Percentiles rank a stretch among this genome's conserved stretches.
phyloP scores from a whole-genome alignment of 2,888 invertebrate genomes.

The Euplagia quadripunctaria region DNA sequence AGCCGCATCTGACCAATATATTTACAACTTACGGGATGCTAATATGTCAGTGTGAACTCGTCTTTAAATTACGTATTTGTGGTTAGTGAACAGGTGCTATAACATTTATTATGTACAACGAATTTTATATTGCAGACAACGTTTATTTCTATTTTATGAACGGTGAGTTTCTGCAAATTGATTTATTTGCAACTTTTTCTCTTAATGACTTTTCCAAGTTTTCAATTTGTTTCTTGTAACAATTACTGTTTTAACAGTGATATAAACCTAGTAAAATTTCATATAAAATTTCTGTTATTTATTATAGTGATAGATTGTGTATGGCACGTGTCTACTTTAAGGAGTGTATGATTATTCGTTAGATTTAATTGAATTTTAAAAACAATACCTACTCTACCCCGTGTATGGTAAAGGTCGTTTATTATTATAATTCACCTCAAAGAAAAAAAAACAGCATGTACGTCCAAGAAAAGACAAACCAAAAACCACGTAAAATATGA shows the following conservation, averaged over 20 bases:
- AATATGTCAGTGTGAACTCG: slow-evolving; percentile 48
- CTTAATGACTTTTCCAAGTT: neutral
- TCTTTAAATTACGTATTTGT: slow-evolving; percentile 51
- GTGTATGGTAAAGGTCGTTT: too few species aligned
- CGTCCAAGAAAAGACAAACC: too few species aligned
- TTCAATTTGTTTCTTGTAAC: neutral
- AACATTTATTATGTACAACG: slow-evolving; percentile 43
- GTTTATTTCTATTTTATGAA: slow-evolving; percentile 25
- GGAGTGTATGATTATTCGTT: too few species aligned
- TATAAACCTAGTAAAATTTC: neutral
- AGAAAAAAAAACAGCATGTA: too few species aligned
- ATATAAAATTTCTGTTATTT: neutral
- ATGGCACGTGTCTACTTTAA: too few species aligned
- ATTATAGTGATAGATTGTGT: neutral
- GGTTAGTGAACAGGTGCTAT: slow-evolving; percentile 58
- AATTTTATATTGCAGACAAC: slow-evolving; percentile 34
- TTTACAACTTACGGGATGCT: slow-evolving; percentile 26
- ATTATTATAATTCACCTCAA: too few species aligned
- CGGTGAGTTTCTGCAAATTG: slow-evolving; percentile 39
- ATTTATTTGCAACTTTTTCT: slow-evolving; percentile 11
- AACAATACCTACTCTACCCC: too few species aligned
- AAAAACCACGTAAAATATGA: too few species aligned
- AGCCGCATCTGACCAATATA: neutral
- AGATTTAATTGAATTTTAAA: too few species aligned
- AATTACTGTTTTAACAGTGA: too few species aligned